Conservation (phyloP, 1,140 invertebrate genomes). For the Solenopsis invicta region DNA sequence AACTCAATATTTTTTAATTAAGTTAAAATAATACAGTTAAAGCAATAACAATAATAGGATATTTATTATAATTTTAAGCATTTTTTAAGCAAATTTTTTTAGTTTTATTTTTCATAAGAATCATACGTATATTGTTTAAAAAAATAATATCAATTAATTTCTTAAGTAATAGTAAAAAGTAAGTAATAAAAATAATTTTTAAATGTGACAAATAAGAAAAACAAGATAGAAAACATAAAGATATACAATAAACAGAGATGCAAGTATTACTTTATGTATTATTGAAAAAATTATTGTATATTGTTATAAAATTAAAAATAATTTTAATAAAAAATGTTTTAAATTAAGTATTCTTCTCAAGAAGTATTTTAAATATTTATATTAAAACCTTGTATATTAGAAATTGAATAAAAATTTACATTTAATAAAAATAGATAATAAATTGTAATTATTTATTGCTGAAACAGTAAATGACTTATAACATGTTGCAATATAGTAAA, state of each 20-base stretch:
- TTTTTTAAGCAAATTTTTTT: background rate
- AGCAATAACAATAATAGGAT: background rate
- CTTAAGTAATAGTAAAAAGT: no score
- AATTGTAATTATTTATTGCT: slow-evolving; percentile 1
- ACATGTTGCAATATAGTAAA: background rate
- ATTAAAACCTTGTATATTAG: background rate
- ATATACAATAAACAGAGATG: no score
- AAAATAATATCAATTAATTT: no score
- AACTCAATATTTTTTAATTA: background rate
- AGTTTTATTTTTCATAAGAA: no score
- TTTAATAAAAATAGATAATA: background rate
- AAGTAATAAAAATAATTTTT: no score
- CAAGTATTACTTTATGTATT: no score
- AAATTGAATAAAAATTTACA: background rate
- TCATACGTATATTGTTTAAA: no score
- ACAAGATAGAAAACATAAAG: no score
- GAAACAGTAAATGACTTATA: slow-evolving; percentile 10
- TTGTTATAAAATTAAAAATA: no score
- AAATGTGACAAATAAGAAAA: no score
- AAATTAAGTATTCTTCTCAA: background rate
- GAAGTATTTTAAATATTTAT: background rate
- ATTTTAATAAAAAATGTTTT: no score
- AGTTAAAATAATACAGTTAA: background rate
- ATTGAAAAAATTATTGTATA: no score
- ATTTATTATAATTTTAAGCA: background rate